Evolutionary conservation across 2,888 invertebrate species (phyloP).

Genomic region (Zygaena filipendulae): DNA sequence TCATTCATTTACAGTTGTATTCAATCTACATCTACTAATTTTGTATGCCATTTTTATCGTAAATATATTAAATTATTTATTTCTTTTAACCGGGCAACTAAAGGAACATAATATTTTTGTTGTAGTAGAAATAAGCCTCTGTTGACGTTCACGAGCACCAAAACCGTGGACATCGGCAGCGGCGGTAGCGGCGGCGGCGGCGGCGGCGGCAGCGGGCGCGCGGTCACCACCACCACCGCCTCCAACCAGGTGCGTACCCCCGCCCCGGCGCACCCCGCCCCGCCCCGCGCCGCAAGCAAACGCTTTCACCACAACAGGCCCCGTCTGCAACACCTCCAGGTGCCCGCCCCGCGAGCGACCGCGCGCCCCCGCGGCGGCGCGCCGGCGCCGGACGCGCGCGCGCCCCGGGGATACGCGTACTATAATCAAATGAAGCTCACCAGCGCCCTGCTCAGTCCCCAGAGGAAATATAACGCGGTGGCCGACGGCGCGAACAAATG

Average conservation of each 20-base stretch:
- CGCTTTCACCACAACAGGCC: constrained; percentile 6
- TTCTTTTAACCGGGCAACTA: too few species aligned
- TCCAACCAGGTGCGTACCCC: constrained; percentile 62
- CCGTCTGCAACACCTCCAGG: constrained; percentile 5
- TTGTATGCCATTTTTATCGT: too few species aligned
- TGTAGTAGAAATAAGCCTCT: too few species aligned
- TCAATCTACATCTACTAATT: too few species aligned
- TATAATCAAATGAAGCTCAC: constrained; percentile 5
- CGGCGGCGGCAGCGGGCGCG: constrained; percentile 60
- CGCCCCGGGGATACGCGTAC: too few species aligned
- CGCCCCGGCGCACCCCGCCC: constrained; percentile 14
- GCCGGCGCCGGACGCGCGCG: constrained; percentile 7
- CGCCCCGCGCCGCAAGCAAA: constrained; percentile 8
- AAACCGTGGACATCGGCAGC: constrained; percentile 63
- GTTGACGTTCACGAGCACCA: constrained; percentile 64
- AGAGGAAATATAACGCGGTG: too few species aligned
- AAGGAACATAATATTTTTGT: too few species aligned
- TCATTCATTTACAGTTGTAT: too few species aligned
- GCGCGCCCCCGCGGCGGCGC: constrained; percentile 3
- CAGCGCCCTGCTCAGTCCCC: constrained; percentile 4
- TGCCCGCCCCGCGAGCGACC: not conserved
- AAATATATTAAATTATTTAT: too few species aligned
- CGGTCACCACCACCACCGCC: constrained; percentile 62
- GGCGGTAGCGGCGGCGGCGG: constrained; percentile 59
- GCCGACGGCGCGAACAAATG: too few species aligned